Evolutionary conservation across 2,797 vertebrate species (phyloP).

Genomic region (Bradypodion pumilum): DNA sequence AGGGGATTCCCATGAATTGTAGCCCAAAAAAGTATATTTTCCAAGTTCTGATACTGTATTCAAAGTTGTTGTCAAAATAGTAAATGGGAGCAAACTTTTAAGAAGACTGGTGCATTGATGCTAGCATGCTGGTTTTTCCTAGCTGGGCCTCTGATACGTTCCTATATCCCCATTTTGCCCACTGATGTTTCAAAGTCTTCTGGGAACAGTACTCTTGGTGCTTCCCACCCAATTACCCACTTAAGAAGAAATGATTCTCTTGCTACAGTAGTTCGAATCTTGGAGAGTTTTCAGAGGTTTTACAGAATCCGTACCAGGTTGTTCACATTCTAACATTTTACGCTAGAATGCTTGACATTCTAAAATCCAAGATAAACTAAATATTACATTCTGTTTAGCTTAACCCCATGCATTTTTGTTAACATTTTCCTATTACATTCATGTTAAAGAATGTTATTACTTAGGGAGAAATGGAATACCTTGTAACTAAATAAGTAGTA

Average conservation of each 20-base stretch:
- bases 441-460: not conserved
- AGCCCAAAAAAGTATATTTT: not conserved
- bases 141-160: not conserved
- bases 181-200: not conserved
- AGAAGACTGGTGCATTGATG: not conserved
- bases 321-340: not conserved
- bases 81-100: not conserved
- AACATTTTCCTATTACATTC: not conserved
- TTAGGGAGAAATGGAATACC: not conserved
- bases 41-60: not conserved
- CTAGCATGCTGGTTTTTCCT: not conserved
- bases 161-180: not conserved
- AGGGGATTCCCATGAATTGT: not conserved
- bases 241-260: not conserved
- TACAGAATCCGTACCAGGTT: conserved; percentile 8
- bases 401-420: not conserved
- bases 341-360: not conserved
- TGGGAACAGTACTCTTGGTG: not conserved
- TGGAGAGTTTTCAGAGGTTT: not conserved
- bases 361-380: not conserved
- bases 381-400: not conserved
- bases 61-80: too few species aligned
- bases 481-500: not conserved
- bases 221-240: not conserved
- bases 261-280: not conserved